phyloP scores from a whole-genome alignment of 2,888 invertebrate genomes.

The Gari tellinella region DNA sequence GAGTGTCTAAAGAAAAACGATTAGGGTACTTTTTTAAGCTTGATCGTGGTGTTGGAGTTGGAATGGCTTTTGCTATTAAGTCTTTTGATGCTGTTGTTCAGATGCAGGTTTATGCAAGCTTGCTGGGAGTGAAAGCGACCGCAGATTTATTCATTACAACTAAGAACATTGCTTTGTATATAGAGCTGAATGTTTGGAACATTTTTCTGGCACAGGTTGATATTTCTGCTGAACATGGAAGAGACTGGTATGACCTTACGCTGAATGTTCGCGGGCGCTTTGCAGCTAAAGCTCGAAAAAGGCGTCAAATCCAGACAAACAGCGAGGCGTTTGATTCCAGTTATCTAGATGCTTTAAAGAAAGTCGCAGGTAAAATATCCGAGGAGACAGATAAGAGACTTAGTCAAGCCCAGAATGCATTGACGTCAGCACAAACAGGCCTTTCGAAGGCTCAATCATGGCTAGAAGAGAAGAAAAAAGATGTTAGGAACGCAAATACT shows the following conservation, averaged over 20 bases:
- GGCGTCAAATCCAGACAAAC: conserved; percentile 25
- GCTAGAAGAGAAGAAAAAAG: conserved; percentile 44
- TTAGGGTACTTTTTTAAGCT: conserved; percentile 24
- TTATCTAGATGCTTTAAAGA: conserved; percentile 48
- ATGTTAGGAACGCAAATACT: conserved; percentile 40
- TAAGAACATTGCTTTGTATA: conserved; percentile 32
- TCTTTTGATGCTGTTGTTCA: conserved; percentile 25
- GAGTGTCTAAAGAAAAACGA: not conserved
- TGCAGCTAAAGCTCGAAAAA: conserved; percentile 29
- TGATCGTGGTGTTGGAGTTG: conserved; percentile 16
- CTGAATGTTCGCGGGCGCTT: conserved; percentile 45
- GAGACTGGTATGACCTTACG: conserved; percentile 39
- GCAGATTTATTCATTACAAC: conserved; percentile 44
- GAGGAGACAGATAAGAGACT: conserved; percentile 48
- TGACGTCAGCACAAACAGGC: conserved; percentile 33
- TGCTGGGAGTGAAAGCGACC: conserved; percentile 35
- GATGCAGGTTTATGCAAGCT: conserved; percentile 18
- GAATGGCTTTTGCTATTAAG: conserved; percentile 26
- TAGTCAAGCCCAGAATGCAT: conserved; percentile 32
- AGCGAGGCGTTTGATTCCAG: conserved; percentile 47
- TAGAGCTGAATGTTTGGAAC: conserved; percentile 55
- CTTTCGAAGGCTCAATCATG: conserved; percentile 49
- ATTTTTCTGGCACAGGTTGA: conserved; percentile 49
- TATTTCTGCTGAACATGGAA: conserved; percentile 35
- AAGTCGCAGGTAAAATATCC: conserved; percentile 21